These are phyloP conservation scores for Gryllus bimaculatus DNA, from an alignment of 1,140 invertebrate species.

Conservation along the genomic window DNA sequence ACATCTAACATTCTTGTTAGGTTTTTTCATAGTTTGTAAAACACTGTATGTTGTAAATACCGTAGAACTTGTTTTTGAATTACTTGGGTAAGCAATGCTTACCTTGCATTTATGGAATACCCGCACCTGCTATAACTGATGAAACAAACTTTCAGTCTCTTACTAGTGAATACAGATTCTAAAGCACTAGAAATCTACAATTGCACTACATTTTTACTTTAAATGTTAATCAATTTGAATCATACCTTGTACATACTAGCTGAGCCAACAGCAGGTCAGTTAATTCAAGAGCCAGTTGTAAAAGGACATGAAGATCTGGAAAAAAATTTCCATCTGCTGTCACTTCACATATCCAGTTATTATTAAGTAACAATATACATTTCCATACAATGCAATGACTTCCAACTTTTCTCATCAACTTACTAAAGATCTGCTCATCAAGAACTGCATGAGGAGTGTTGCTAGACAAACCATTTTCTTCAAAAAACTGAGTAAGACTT, in stretches of 20 bases:
- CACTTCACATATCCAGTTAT: neutral
- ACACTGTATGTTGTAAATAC: no score
- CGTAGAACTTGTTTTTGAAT: no score
- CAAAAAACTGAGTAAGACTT: constrained; percentile 34
- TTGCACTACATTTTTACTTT: no score
- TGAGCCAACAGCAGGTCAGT: constrained; percentile 35
- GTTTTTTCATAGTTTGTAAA: no score
- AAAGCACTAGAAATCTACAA: no score
- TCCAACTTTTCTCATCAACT: constrained; percentile 17
- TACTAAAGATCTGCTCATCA: constrained; percentile 31
- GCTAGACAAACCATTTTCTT: constrained; percentile 29
- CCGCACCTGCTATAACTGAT: no score
- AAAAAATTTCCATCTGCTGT: constrained; percentile 8
- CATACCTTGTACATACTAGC: constrained; percentile 27
- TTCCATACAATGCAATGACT: neutral
- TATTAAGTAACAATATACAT: neutral
- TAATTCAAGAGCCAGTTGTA: constrained; percentile 34
- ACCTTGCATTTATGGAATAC: no score
- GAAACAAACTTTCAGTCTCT: no score
- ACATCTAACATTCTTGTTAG: no score
- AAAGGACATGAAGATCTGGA: constrained; percentile 31
- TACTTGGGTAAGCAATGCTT: no score
- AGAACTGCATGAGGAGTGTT: constrained; percentile 25
- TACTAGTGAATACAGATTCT: no score
- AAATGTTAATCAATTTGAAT: no score